Evolutionary conservation across 92 coral and sea anemone genomes (phyloP), one percentile per base, ranked within the genome.

Genomic region (Bergia sp.): DNA sequence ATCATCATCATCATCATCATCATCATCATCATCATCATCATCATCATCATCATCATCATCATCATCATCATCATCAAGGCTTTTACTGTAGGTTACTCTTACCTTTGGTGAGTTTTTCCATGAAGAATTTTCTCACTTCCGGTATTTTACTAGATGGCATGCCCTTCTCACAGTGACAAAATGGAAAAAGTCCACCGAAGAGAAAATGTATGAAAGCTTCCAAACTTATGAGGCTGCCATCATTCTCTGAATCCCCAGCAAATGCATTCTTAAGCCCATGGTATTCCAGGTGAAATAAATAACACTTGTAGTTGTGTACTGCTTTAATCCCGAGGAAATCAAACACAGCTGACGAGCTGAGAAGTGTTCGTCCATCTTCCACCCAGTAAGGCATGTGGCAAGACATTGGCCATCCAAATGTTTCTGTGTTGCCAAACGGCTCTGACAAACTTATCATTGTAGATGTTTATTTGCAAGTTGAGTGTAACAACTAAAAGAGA

Each of bases 331-430:
- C 87, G 0, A 84, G 87, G 49, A 84, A 84, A 69, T 39, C 39
- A 50, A 84, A 84, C n/a, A 84, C 87, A 42, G 87, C 87, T 23
- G 77, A 39, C 7, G 87, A 84, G 87, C 87, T 84, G 7, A 84
- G 79, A 5, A 69, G 77, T 71, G 87, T 84, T 3, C 44, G 87
- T 36, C 78, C 87, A 42, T 72, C 65, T 15, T 84, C 87, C n/a
- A 84, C 61, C 87, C 87, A 84, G 43, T 84, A 84, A 2, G 87
- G 87, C 87, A 84, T 84, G 79, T 84, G 87, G 39, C 87, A 84
- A 15, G 87, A 84, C 40, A 84, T 37, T 44, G 87, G 87, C 87
- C 87, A 84, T 13, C 87, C 87, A 84, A 84, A 84, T 1, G 87
- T 69, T 72, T 84, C 87, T 29, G 87, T 84, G 64, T 16, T 84